Evolutionary conservation across 2,888 invertebrate species (phyloP).

Genomic region (Antheraea assamensis): DNA sequence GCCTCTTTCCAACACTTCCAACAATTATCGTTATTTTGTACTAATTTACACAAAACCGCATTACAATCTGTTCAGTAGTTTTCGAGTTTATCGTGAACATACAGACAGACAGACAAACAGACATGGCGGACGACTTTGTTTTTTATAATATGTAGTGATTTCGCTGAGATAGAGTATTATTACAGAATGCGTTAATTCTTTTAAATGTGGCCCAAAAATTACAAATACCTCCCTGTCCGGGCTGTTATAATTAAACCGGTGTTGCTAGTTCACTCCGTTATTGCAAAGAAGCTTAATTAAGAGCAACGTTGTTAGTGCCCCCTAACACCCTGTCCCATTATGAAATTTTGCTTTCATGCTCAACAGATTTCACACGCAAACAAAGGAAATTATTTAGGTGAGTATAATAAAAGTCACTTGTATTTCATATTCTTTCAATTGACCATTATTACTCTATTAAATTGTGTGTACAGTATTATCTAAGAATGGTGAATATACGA

Average conservation of each 20-base stretch:
- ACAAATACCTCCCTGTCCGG: conserved; percentile 12
- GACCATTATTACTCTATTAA: not conserved
- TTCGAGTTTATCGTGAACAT: too few relatives aligned
- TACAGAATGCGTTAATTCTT: not conserved
- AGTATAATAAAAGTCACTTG: not conserved
- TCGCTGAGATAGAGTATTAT: too few relatives aligned
- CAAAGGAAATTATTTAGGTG: not conserved
- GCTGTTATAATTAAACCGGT: not conserved
- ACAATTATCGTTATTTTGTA: too few relatives aligned
- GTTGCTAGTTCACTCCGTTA: conserved; percentile 17
- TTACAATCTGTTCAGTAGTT: too few relatives aligned
- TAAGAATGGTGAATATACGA: not conserved
- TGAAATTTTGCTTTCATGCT: conserved; percentile 11
- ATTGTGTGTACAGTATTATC: not conserved
- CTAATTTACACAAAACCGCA: too few relatives aligned
- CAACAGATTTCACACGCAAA: not conserved
- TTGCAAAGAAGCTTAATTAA: conserved; percentile 19
- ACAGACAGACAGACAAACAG: too few relatives aligned
- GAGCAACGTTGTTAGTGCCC: conserved; percentile 19
- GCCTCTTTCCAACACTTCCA: too few relatives aligned
- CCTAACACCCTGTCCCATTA: conserved; percentile 16
- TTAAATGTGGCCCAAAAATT: conserved; percentile 3
- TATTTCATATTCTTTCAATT: not conserved
- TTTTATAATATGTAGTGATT: too few relatives aligned
- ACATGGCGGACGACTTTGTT: too few relatives aligned